Percentiles rank a stretch among this genome's conserved stretches.
These are phyloP conservation scores for Amphiura filiformis DNA, from an alignment of 35 echinoderm and acorn worm species.

Conservation along the genomic window DNA sequence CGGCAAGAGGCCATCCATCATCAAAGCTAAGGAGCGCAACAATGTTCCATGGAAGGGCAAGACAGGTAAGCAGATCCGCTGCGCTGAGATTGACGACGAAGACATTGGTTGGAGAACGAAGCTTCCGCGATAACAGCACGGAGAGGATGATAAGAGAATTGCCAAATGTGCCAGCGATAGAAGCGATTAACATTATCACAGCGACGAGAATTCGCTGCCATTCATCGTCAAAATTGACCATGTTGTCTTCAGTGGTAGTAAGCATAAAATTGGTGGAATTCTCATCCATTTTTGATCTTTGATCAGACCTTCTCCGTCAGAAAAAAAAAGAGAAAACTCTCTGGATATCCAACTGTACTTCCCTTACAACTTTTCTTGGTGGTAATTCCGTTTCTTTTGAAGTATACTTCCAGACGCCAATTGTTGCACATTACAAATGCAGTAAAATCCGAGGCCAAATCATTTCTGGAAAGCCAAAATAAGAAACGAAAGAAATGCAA, in stretches of 20 bases:
- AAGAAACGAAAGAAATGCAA: no score
- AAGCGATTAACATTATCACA: neutral
- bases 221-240: conserved; percentile 45
- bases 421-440: no score
- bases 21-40: neutral
- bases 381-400: no score
- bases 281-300: no score
- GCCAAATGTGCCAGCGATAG: neutral
- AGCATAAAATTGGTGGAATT: no score
- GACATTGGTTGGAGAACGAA: conserved; percentile 39
- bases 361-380: no score
- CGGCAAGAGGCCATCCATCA: conserved; percentile 45
- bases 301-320: no score
- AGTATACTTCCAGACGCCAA: no score
- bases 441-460: no score
- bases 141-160: conserved; percentile 40
- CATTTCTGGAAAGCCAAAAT: no score
- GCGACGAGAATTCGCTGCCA: conserved; percentile 50
- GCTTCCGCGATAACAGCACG: conserved; percentile 18
- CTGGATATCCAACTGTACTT: no score
- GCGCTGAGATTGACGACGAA: conserved; percentile 43
- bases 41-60: conserved; percentile 21
- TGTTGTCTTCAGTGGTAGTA: neutral
- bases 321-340: no score
- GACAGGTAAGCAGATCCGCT: conserved; percentile 25